Percentiles rank a stretch among this genome's conserved stretches.
These are phyloP conservation scores for Drosophila pseudoobscura DNA, from an alignment of 1,140 invertebrate genomes.

Conservation along the genomic window DNA sequence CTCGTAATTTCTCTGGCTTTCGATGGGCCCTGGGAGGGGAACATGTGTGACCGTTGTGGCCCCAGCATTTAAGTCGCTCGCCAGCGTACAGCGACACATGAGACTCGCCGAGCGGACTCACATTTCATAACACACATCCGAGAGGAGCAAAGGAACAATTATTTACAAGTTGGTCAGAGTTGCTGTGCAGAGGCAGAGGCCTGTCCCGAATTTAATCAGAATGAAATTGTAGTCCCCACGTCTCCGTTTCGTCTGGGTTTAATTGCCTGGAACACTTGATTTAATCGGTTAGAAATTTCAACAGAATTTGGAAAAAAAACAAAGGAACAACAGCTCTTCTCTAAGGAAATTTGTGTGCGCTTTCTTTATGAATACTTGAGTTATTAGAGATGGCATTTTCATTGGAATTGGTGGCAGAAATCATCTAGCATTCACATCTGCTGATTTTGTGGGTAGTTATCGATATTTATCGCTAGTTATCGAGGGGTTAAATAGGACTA, in stretches of 20 bases:
- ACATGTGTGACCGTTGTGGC: constrained; percentile 15
- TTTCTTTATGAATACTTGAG: no score
- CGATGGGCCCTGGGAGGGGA: constrained; percentile 1
- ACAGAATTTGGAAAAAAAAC: no score
- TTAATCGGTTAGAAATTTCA: constrained; percentile 20
- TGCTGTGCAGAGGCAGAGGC: neutral
- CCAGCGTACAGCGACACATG: constrained; percentile 15
- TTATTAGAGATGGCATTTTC: no score
- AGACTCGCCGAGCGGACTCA: constrained; percentile 1
- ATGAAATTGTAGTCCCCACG: constrained; percentile 15
- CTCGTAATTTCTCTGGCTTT: constrained; percentile 4
- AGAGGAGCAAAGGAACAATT: neutral
- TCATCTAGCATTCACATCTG: no score
- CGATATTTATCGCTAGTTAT: no score
- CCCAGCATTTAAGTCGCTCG: constrained; percentile 14
- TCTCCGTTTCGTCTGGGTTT: constrained; percentile 16
- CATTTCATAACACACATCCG: constrained; percentile 10
- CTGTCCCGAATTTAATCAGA: constrained; percentile 5
- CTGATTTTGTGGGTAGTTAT: no score
- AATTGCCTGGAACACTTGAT: constrained; percentile 17
- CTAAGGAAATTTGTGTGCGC: no score
- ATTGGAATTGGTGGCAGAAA: no score
- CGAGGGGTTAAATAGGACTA: no score
- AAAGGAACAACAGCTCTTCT: no score
- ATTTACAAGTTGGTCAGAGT: constrained; percentile 18